Evolutionary conservation across 92 coral and sea anemone genomes (phyloP).

Genomic region (Zoanthus sansibaricus): DNA sequence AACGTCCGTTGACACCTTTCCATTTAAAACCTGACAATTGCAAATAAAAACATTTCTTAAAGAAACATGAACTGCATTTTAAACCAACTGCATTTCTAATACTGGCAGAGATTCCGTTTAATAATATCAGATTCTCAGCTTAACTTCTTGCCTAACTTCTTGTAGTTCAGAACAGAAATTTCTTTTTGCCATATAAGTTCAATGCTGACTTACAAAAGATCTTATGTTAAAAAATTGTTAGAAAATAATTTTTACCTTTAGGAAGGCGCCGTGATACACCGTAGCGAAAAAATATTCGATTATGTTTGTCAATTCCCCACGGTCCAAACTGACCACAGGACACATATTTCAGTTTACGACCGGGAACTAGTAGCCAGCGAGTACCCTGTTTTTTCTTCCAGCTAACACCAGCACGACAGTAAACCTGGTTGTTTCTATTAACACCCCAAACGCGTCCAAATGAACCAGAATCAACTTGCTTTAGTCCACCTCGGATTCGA

Average conservation of each 20-base stretch:
- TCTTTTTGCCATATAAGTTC: not conserved
- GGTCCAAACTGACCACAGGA: not conserved
- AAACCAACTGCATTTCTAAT: not conserved
- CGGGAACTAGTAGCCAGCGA: not conserved
- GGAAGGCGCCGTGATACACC: not conserved
- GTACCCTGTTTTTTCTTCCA: not conserved
- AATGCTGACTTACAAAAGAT: too few relatives aligned
- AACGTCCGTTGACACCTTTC: not conserved
- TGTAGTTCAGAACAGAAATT: not conserved
- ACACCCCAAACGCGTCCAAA: conserved; percentile 52
- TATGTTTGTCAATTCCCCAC: not conserved
- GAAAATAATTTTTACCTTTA: not conserved
- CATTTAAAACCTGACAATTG: not conserved
- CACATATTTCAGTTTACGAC: not conserved
- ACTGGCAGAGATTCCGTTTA: not conserved
- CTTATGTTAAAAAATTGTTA: too few relatives aligned
- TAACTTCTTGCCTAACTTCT: not conserved
- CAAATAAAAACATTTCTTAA: not conserved
- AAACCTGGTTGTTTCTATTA: conserved; percentile 8
- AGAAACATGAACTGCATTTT: not conserved
- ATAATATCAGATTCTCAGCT: not conserved
- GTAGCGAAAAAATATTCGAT: not conserved
- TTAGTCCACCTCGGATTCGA: conserved; percentile 24
- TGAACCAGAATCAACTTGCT: conserved; percentile 59
- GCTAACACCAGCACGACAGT: conserved; percentile 46